A percentile compares a stretch with the other conserved stretches of the same genome.
phyloP scores from a whole-genome alignment of 2,113 vertebrate genomes.

The Sylvietta virens region DNA sequence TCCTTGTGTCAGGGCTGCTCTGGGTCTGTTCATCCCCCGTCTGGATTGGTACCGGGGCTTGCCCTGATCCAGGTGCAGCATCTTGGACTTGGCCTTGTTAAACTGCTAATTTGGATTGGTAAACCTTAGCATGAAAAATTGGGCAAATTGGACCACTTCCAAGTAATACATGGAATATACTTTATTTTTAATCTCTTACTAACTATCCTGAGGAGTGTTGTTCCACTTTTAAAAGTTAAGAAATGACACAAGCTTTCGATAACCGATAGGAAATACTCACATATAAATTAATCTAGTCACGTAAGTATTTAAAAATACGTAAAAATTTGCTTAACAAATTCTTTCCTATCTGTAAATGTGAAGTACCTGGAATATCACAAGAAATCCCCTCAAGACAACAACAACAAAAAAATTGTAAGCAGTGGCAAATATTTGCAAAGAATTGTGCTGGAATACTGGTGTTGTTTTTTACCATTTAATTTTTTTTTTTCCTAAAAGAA shows the following conservation, averaged over 20 bases:
- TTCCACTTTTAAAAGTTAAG: neutral
- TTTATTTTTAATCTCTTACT: neutral
- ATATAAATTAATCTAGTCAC: neutral
- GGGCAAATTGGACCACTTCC: neutral
- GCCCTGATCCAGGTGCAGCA: fast-evolving
- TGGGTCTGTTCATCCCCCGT: neutral
- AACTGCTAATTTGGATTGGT: neutral
- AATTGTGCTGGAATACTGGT: neutral
- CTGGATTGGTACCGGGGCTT: fast-evolving
- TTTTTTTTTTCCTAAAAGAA: neutral
- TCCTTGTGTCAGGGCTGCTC: neutral
- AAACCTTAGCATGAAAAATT: neutral
- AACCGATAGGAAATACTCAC: neutral
- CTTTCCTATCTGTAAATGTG: neutral
- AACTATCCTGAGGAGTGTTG: neutral
- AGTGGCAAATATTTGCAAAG: neutral
- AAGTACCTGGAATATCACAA: neutral
- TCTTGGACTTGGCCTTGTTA: neutral
- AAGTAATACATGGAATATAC: neutral
- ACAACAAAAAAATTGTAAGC: neutral
- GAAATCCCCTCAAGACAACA: neutral
- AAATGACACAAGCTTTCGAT: neutral
- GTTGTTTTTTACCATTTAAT: neutral
- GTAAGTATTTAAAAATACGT: neutral
- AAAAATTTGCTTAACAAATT: neutral